phyloP scores from a whole-genome alignment of 2,888 invertebrate genomes.

The Erebia aethiops region DNA sequence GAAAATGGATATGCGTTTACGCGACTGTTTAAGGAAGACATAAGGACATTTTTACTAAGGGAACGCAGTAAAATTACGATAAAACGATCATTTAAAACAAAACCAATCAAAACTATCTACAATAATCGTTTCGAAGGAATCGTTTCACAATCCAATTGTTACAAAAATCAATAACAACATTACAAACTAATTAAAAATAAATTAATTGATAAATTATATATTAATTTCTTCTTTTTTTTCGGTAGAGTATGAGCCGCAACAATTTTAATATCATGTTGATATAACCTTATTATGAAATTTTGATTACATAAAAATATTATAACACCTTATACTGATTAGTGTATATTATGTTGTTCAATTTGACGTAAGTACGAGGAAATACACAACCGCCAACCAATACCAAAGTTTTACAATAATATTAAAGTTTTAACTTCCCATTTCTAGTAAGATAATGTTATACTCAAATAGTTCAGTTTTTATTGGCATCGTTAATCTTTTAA shows the following conservation, averaged over 20 bases:
- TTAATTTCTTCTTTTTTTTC: slow-evolving; percentile 28
- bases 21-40: too few relatives aligned
- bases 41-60: slow-evolving; percentile 25
- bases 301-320: slow-evolving; percentile 54
- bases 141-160: slow-evolving; percentile 64
- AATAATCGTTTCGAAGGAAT: slow-evolving; percentile 51
- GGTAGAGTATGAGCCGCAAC: slow-evolving; percentile 71
- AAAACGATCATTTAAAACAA: slow-evolving; percentile 52
- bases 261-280: slow-evolving; percentile 79
- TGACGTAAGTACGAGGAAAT: too few relatives aligned
- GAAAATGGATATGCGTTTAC: neutral
- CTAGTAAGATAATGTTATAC: too few relatives aligned
- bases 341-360: too few relatives aligned
- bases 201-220: slow-evolving; percentile 63
- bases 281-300: slow-evolving; percentile 61
- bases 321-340: slow-evolving; percentile 9
- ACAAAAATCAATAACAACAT: slow-evolving; percentile 62
- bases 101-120: slow-evolving; percentile 51
- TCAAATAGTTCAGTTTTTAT: too few relatives aligned
- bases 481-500: too few relatives aligned
- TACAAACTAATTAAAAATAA: slow-evolving; percentile 70
- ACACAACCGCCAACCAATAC: too few relatives aligned
- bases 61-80: slow-evolving; percentile 35
- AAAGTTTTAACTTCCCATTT: too few relatives aligned
- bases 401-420: too few relatives aligned